Conservation (phyloP, 2,113 vertebrate genomes). For the Megaleporinus macrocephalus region DNA sequence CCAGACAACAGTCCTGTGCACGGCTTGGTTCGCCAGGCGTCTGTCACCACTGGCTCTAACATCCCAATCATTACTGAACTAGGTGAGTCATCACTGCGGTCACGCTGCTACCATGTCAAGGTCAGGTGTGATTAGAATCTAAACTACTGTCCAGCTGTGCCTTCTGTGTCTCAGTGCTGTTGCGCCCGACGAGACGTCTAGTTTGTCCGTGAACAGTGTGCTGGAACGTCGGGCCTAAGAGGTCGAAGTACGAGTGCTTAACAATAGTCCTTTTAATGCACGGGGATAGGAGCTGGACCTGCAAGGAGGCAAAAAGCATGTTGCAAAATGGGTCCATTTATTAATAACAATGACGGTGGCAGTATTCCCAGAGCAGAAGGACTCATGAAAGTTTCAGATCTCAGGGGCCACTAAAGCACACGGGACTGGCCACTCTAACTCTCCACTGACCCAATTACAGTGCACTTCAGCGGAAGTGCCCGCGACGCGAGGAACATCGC, state of each 20-base stretch:
- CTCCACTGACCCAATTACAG: conserved; percentile 82
- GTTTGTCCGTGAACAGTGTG: background rate
- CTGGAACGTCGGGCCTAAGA: conserved; percentile 16
- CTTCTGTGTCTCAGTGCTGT: conserved; percentile 4
- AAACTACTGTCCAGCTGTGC: conserved; percentile 13
- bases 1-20: conserved; percentile 98
- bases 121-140: conserved; percentile 48
- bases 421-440: conserved; percentile 75
- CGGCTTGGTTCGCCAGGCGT: conserved; percentile 92
- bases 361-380: conserved; percentile 75
- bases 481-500: conserved; percentile 62
- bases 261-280: conserved; percentile 39
- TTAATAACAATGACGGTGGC: conserved; percentile 81
- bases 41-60: conserved; percentile 95
- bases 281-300: conserved; percentile 11
- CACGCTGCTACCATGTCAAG: conserved; percentile 7
- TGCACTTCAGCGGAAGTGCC: conserved; percentile 72
- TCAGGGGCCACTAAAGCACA: conserved; percentile 78
- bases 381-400: conserved; percentile 85
- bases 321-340: conserved; percentile 80
- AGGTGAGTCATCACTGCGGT: conserved; percentile 81
- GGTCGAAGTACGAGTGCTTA: conserved; percentile 38
- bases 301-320: conserved; percentile 63
- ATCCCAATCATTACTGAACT: conserved; percentile 99
- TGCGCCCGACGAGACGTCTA: conserved; percentile 14